Evolutionary conservation across 2,888 invertebrate species (phyloP).

Genomic region (Drosophila pullipes): DNA sequence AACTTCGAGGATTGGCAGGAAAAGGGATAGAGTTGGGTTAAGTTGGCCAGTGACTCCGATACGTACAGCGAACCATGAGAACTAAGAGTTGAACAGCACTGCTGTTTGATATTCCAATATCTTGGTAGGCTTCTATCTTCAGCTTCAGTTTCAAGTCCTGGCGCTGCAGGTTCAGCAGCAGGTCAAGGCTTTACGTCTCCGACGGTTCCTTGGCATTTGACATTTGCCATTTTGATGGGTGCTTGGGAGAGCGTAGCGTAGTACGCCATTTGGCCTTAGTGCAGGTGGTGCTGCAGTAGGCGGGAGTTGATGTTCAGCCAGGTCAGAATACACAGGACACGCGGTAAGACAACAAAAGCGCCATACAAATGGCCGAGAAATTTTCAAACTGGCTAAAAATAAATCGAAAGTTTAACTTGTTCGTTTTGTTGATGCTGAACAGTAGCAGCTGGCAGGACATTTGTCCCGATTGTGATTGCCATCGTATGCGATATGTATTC

Average conservation of each 20-base stretch:
- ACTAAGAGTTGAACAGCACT: slow-evolving; percentile 41
- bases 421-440: slow-evolving; percentile 23
- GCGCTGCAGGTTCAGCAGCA: slow-evolving; percentile 7
- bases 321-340: slow-evolving; percentile 28
- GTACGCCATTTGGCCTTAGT: slow-evolving; percentile 46
- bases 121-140: slow-evolving; percentile 41
- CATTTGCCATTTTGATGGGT: slow-evolving; percentile 74
- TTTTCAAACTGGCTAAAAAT: slow-evolving; percentile 67
- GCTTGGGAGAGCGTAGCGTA: slow-evolving; percentile 32
- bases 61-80: slow-evolving; percentile 62
- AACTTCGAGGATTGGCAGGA: not conserved
- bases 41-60: slow-evolving; percentile 57
- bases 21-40: slow-evolving; percentile 1
- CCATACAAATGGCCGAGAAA: slow-evolving; percentile 57
- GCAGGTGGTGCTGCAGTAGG: slow-evolving; percentile 54
- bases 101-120: slow-evolving; percentile 32
- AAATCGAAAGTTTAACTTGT: slow-evolving; percentile 76
- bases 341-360: slow-evolving; percentile 61
- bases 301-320: slow-evolving; percentile 31
- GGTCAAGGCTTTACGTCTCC: slow-evolving; percentile 57
- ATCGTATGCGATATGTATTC: slow-evolving; percentile 26
- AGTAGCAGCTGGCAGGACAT: slow-evolving; percentile 71
- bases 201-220: slow-evolving; percentile 54
- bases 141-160: slow-evolving; percentile 8
- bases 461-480: slow-evolving; percentile 63